These are phyloP conservation scores for Silurus glanis DNA, from an alignment of 2,113 vertebrate genomes.

Conservation along the genomic window DNA sequence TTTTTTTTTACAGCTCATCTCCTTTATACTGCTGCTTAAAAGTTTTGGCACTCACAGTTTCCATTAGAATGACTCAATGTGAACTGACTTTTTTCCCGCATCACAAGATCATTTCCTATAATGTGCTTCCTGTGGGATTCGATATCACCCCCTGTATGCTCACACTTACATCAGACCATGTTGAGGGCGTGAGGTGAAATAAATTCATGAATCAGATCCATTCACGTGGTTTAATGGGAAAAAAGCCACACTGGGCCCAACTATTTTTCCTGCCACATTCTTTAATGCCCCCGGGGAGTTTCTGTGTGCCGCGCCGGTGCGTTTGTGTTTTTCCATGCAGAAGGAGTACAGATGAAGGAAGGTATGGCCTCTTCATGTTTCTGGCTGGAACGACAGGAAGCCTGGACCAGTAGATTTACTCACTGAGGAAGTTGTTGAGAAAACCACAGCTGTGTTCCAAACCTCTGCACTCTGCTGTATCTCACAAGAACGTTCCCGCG, in stretches of 20 bases:
- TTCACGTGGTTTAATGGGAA: background rate
- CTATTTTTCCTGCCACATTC: background rate
- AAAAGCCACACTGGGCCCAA: background rate
- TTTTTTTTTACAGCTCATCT: too few relatives aligned
- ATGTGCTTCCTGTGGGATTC: background rate
- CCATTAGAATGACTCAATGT: too few relatives aligned
- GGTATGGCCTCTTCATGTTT: constrained; percentile 48
- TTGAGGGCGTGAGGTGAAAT: background rate
- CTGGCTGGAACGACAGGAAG: constrained; percentile 47
- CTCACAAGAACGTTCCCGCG: background rate
- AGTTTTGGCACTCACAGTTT: too few relatives aligned
- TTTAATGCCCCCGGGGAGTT: background rate
- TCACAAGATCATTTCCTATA: background rate
- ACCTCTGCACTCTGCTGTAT: constrained; percentile 14
- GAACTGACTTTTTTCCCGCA: too few relatives aligned
- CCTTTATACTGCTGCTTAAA: too few relatives aligned
- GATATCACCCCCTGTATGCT: too few relatives aligned
- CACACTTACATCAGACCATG: too few relatives aligned
- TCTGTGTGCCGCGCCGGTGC: constrained; percentile 28
- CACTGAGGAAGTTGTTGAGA: constrained; percentile 50
- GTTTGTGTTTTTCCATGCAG: constrained; percentile 27
- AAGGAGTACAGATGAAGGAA: constrained; percentile 11
- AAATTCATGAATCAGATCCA: background rate
- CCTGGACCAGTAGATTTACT: constrained; percentile 42
- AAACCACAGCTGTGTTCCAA: constrained; percentile 27